Evolutionary conservation across 2,113 vertebrate genomes (phyloP).

Genomic region (Rhodinocichla rosea): DNA sequence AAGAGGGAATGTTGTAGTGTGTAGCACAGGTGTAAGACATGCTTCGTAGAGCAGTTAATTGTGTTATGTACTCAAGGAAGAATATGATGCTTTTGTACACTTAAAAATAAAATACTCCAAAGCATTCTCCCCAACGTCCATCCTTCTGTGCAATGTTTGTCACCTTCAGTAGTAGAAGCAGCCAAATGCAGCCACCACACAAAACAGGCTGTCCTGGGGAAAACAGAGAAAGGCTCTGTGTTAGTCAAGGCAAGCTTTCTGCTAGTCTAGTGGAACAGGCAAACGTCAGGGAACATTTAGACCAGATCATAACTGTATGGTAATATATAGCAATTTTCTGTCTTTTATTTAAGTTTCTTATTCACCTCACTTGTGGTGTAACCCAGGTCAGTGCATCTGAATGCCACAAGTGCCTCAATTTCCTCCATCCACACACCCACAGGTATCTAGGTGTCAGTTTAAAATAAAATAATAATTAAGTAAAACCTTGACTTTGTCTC

Average conservation of each 20-base stretch:
- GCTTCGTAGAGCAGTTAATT: neutral
- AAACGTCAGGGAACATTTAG: neutral
- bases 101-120: neutral
- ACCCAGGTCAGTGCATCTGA: neutral
- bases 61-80: neutral
- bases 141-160: neutral
- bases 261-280: neutral
- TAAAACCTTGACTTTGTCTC: neutral
- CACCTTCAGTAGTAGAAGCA: conserved; percentile 87
- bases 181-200: conserved; percentile 88
- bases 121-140: neutral
- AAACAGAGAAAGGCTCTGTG: neutral
- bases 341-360: neutral
- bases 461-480: neutral
- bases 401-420: neutral
- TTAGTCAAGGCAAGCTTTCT: neutral
- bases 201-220: conserved; percentile 90
- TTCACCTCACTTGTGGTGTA: neutral
- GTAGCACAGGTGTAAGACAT: neutral
- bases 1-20: neutral
- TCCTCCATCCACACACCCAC: neutral
- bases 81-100: neutral
- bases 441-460: neutral
- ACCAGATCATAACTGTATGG: neutral
- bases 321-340: neutral